These are phyloP conservation scores for Pararge aegeria DNA, from an alignment of 1,140 invertebrate genomes.

Conservation along the genomic window DNA sequence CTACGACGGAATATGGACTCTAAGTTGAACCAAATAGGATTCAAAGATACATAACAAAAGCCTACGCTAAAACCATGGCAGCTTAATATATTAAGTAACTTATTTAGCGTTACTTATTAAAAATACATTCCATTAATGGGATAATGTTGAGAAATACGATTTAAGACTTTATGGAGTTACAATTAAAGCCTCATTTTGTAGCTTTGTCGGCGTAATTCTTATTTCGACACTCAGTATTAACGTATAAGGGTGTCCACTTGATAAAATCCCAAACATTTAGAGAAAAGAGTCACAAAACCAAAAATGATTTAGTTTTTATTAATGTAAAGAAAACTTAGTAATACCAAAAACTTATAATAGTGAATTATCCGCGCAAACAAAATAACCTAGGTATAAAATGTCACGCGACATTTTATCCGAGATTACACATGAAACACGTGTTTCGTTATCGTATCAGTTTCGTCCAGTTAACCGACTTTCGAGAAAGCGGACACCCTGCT, in stretches of 20 bases:
- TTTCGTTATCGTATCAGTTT: background rate
- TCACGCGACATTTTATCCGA: too few relatives aligned
- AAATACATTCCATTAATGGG: background rate
- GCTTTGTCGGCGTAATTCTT: background rate
- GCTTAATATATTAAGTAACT: slow-evolving; percentile 49
- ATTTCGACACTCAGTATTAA: background rate
- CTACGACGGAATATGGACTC: slow-evolving; percentile 10
- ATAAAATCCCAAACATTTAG: too few relatives aligned
- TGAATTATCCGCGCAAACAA: too few relatives aligned
- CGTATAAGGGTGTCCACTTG: background rate
- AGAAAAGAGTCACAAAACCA: too few relatives aligned
- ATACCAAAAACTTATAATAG: too few relatives aligned
- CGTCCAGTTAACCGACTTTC: background rate
- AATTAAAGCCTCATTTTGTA: slow-evolving; percentile 37
- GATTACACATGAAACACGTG: too few relatives aligned
- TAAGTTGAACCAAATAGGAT: slow-evolving; percentile 25
- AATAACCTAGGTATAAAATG: too few relatives aligned
- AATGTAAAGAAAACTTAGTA: too few relatives aligned
- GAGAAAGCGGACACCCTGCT: background rate
- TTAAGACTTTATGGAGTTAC: slow-evolving; percentile 1
- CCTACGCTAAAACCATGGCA: slow-evolving; percentile 56
- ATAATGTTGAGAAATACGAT: background rate
- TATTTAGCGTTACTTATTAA: slow-evolving; percentile 2
- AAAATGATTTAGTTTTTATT: too few relatives aligned
- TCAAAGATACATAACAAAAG: slow-evolving; percentile 64